phyloP scores from a whole-genome alignment of 2,888 invertebrate genomes.

The Tortrix viridana region DNA sequence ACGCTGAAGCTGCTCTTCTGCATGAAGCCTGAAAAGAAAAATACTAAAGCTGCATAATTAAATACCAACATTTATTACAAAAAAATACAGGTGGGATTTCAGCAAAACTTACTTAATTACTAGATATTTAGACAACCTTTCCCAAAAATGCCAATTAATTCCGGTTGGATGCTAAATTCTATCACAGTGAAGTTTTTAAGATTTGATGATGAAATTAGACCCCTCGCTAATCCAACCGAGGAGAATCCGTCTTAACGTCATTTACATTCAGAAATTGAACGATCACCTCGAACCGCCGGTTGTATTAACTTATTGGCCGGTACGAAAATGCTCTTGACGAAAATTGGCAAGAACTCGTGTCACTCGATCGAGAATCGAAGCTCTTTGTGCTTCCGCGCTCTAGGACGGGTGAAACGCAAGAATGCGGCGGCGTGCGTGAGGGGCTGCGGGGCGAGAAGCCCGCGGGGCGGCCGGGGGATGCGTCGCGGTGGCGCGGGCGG shows the following conservation, averaged over 20 bases:
- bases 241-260: neutral
- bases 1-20: too few species aligned
- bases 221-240: too few species aligned
- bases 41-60: too few species aligned
- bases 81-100: too few species aligned
- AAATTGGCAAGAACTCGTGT: conserved; percentile 34
- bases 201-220: too few species aligned
- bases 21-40: too few species aligned
- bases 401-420: conserved; percentile 66
- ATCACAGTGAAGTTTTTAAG: too few species aligned
- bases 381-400: conserved; percentile 63
- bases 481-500: conserved; percentile 53
- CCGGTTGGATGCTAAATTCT: too few species aligned
- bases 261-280: neutral
- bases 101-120: too few species aligned
- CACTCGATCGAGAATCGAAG: conserved; percentile 46
- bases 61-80: too few species aligned
- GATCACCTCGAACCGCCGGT: neutral
- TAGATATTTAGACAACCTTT: too few species aligned
- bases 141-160: too few species aligned
- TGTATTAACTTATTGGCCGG: conserved; percentile 35
- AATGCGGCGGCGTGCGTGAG: conserved; percentile 83
- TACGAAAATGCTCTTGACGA: conserved; percentile 31
- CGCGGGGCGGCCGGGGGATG: conserved; percentile 65
- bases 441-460: conserved; percentile 49